A percentile compares a stretch with the other conserved stretches of the same genome.
phyloP scores from a whole-genome alignment of 2,797 vertebrate genomes.

The Bufotes viridis region DNA sequence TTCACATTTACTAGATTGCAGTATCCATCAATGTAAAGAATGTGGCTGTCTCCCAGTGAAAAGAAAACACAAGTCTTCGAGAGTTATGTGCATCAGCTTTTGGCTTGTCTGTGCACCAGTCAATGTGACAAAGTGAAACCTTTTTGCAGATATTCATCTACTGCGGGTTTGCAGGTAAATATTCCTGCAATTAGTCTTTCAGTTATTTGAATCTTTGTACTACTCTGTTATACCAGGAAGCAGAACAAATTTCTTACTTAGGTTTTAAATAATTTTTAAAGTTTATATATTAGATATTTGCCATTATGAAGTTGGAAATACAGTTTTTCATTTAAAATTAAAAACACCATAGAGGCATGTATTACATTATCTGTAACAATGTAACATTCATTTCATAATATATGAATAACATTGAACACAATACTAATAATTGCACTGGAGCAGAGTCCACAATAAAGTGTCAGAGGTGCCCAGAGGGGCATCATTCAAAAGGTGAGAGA shows the following conservation, averaged over 20 bases:
- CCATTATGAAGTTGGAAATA: too few relatives aligned
- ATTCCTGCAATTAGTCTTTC: background rate
- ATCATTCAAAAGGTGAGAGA: too few relatives aligned
- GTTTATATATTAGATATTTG: too few relatives aligned
- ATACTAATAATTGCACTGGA: too few relatives aligned
- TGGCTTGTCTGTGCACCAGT: background rate
- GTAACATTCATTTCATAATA: too few relatives aligned
- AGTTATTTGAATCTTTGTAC: background rate
- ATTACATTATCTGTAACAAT: too few relatives aligned
- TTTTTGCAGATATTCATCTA: constrained; percentile 8
- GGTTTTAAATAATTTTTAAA: background rate
- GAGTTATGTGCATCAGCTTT: constrained; percentile 21
- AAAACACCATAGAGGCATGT: too few relatives aligned
- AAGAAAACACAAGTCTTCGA: constrained; percentile 13
- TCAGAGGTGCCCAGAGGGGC: too few relatives aligned
- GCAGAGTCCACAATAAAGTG: too few relatives aligned
- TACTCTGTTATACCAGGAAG: background rate
- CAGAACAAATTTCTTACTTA: background rate
- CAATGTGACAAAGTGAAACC: background rate
- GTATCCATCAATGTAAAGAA: constrained; percentile 50
- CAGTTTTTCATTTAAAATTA: too few relatives aligned
- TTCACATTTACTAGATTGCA: constrained; percentile 22
- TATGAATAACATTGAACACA: too few relatives aligned
- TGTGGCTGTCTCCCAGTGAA: constrained; percentile 13
- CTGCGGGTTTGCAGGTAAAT: constrained; percentile 2